Conservation (phyloP, 2,888 invertebrate genomes). For the Halocaridina rubra region DNA sequence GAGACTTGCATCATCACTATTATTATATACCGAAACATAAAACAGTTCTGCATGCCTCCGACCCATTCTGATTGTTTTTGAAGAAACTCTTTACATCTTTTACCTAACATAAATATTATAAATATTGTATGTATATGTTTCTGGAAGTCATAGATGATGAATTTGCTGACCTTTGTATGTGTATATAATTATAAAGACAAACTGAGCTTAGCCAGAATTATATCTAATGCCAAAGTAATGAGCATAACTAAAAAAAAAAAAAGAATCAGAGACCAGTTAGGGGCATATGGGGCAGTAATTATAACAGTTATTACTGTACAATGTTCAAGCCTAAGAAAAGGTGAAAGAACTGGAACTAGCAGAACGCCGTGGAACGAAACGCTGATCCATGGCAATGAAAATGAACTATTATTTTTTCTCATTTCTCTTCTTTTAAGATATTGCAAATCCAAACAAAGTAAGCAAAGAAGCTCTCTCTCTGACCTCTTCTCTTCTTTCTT, state of each 20-base stretch:
- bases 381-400: too few relatives aligned
- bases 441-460: too few relatives aligned
- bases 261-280: neutral
- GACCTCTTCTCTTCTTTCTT: too few relatives aligned
- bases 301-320: too few relatives aligned
- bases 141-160: neutral
- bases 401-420: too few relatives aligned
- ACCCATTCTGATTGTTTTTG: constrained; percentile 2
- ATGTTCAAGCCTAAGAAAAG: too few relatives aligned
- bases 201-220: neutral
- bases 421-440: too few relatives aligned
- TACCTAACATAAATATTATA: neutral
- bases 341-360: too few relatives aligned
- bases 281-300: neutral
- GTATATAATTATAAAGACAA: neutral
- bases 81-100: neutral
- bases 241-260: neutral
- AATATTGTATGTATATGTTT: neutral
- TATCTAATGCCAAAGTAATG: neutral
- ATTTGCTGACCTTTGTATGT: neutral
- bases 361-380: too few relatives aligned
- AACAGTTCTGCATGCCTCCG: constrained; percentile 9
- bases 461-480: too few relatives aligned
- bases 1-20: constrained; percentile 24
- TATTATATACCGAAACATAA: constrained; percentile 3